phyloP scores from a whole-genome alignment of 2,888 invertebrate genomes.

The Elegia similella region DNA sequence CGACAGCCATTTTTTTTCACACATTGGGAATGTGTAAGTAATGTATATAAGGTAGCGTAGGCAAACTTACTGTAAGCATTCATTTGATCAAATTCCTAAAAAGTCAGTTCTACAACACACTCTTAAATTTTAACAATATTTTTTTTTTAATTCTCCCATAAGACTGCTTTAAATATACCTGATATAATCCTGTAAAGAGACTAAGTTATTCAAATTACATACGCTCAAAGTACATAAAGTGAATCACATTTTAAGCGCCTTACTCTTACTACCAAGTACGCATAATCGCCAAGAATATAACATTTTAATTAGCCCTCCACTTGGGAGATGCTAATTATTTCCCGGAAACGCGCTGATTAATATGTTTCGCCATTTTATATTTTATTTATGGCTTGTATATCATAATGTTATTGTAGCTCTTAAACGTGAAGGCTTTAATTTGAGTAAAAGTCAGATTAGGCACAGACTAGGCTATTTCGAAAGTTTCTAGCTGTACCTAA shows the following conservation, averaged over 20 bases:
- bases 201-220: background rate
- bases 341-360: conserved; percentile 32
- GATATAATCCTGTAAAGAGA: background rate
- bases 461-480: no score
- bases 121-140: no score
- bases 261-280: conserved; percentile 23
- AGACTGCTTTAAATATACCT: background rate
- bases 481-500: no score
- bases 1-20: no score
- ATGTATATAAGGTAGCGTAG: no score
- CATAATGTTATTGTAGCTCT: background rate
- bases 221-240: background rate
- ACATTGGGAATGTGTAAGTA: no score
- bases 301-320: conserved; percentile 40
- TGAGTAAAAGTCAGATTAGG: background rate
- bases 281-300: conserved; percentile 36
- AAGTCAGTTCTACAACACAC: no score
- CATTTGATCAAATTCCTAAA: no score
- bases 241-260: conserved; percentile 11
- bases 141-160: no score
- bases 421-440: background rate
- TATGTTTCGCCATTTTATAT: conserved; percentile 29
- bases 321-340: conserved; percentile 39
- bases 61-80: no score
- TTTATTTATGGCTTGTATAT: conserved; percentile 21